Conservation (phyloP, 2,888 invertebrate genomes). For the Nephrotoma guestfalica region DNA sequence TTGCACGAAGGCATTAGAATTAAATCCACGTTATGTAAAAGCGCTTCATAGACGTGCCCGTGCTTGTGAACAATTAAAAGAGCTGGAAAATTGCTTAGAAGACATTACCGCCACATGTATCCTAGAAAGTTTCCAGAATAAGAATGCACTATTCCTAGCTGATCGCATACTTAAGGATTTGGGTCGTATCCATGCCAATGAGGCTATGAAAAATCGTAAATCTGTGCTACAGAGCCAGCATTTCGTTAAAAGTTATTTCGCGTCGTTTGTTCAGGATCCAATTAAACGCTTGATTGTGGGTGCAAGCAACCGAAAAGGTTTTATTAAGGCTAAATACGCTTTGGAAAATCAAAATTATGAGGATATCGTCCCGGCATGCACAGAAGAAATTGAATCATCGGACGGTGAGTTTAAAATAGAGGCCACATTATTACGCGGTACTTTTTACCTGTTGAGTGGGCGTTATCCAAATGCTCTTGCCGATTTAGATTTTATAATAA, state of each 20-base stretch:
- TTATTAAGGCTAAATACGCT: conserved; percentile 53
- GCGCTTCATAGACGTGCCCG: conserved; percentile 73
- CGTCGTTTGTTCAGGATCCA: conserved; percentile 79
- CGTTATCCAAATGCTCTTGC: conserved; percentile 54
- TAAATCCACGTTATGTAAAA: conserved; percentile 77
- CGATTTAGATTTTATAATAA: conserved; percentile 58
- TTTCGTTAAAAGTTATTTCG: conserved; percentile 76
- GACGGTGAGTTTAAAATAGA: conserved; percentile 49
- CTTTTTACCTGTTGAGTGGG: conserved; percentile 67
- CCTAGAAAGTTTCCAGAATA: conserved; percentile 75
- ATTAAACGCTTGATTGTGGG: conserved; percentile 41
- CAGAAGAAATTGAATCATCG: conserved; percentile 54
- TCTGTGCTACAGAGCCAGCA: conserved; percentile 71
- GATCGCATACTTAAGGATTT: conserved; percentile 63
- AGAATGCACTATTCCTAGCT: conserved; percentile 63
- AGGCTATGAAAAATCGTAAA: conserved; percentile 49
- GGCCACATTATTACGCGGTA: conserved; percentile 66
- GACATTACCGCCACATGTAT: conserved; percentile 90
- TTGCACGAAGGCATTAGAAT: conserved; percentile 68
- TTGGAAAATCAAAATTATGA: conserved; percentile 59
- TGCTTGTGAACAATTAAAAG: conserved; percentile 64
- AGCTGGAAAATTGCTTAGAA: conserved; percentile 69
- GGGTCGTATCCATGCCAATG: conserved; percentile 58
- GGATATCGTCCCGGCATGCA: conserved; percentile 62
- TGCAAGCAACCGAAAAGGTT: conserved; percentile 40